phyloP scores from a whole-genome alignment of 2,888 invertebrate species.

The Glomeris marginata region DNA sequence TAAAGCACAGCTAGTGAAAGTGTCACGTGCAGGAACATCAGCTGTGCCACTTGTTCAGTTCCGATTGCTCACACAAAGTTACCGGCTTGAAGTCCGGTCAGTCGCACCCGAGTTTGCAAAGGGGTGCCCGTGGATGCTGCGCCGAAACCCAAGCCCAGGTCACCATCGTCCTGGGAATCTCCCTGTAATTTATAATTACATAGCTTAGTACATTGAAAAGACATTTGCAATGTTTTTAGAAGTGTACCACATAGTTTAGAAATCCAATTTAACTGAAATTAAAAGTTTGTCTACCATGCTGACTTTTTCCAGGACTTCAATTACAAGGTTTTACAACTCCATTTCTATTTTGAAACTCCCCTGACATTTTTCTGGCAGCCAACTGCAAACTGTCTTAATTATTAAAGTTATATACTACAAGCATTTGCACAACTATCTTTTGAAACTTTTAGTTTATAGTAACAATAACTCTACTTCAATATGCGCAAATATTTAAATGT shows the following conservation, averaged over 20 bases:
- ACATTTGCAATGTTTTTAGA: conserved; percentile 2
- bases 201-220: background rate
- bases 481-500: too few relatives aligned
- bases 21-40: too few relatives aligned
- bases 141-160: conserved; percentile 12
- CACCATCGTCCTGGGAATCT: conserved; percentile 10
- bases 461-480: too few relatives aligned
- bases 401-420: too few relatives aligned
- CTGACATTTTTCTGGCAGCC: too few relatives aligned
- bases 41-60: background rate
- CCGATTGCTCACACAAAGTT: conserved; percentile 9
- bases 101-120: conserved; percentile 14
- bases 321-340: too few relatives aligned
- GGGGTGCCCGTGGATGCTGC: conserved; percentile 1
- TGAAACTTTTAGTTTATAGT: too few relatives aligned
- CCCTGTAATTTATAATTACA: conserved; percentile 2
- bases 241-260: background rate
- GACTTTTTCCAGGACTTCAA: too few relatives aligned
- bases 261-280: background rate
- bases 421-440: too few relatives aligned
- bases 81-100: conserved; percentile 13
- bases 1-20: too few relatives aligned
- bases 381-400: too few relatives aligned
- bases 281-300: background rate
- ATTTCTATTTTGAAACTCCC: too few relatives aligned